These are phyloP conservation scores for Novumbra hubbsi DNA, from an alignment of 2,797 vertebrate species.

Conservation along the genomic window DNA sequence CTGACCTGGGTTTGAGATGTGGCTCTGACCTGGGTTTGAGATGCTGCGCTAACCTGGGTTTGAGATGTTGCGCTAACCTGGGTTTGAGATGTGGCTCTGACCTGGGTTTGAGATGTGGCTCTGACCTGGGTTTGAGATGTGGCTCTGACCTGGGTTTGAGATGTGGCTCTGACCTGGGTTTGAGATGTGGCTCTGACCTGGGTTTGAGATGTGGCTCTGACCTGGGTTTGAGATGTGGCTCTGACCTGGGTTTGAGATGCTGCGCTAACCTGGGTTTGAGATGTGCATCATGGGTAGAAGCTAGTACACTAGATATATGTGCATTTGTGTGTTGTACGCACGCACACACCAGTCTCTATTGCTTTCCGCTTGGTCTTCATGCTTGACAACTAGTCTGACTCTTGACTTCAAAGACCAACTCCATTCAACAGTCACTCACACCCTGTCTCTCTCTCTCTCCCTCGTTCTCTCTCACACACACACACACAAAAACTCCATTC, in stretches of 20 bases:
- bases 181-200: background rate
- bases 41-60: background rate
- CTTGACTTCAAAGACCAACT: slow-evolving; percentile 77
- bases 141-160: background rate
- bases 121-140: too few species aligned
- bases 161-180: background rate
- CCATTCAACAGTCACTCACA: slow-evolving; percentile 76
- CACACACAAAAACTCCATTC: slow-evolving; percentile 76
- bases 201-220: background rate
- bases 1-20: background rate
- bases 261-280: too few species aligned
- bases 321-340: background rate
- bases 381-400: slow-evolving; percentile 72
- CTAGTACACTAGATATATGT: background rate
- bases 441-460: too few species aligned
- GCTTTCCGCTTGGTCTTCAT: slow-evolving; percentile 64
- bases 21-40: background rate
- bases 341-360: slow-evolving; percentile 6
- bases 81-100: background rate
- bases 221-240: background rate
- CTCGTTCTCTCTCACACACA: slow-evolving; percentile 70
- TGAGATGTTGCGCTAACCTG: background rate
- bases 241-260: background rate
- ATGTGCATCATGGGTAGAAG: background rate
- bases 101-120: background rate